A percentile compares a stretch with the other conserved stretches of the same genome.
Evolutionary conservation across 1,140 invertebrate genomes (phyloP).

Genomic region (Tenebrio molitor): DNA sequence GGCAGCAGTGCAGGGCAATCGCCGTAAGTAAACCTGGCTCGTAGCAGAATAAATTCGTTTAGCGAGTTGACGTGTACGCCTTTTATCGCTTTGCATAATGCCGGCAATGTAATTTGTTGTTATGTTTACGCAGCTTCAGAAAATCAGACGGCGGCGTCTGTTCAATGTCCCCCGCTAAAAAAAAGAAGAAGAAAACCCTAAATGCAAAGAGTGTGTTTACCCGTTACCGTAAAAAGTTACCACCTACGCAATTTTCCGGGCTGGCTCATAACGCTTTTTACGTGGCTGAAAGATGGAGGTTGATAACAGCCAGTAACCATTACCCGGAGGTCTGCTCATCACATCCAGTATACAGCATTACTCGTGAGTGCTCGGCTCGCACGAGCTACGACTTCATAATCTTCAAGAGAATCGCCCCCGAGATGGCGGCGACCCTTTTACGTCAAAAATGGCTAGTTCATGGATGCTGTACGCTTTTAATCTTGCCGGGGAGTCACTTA

Average conservation of each 20-base stretch:
- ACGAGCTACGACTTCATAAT: conserved; percentile 51
- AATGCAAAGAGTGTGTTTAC: conserved; percentile 57
- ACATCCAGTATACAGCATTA: conserved; percentile 46
- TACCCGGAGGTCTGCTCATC: conserved; percentile 52
- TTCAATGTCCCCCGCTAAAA: conserved; percentile 18
- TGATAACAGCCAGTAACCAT: conserved; percentile 58
- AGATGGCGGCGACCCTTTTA: conserved; percentile 25
- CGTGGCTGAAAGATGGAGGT: conserved; percentile 56
- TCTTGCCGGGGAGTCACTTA: conserved; percentile 16
- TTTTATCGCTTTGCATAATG: conserved; percentile 27
- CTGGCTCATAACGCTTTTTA: conserved; percentile 56
- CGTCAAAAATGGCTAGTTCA: conserved; percentile 30
- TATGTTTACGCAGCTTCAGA: conserved; percentile 31
- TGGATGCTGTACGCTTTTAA: conserved; percentile 18
- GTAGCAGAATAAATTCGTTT: background rate
- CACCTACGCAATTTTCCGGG: conserved; percentile 59
- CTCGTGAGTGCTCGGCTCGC: conserved; percentile 47
- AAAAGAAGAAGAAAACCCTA: conserved; percentile 29
- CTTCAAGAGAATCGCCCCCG: conserved; percentile 44
- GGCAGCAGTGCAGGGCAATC: too few relatives aligned
- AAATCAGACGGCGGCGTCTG: conserved; percentile 18
- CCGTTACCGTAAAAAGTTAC: conserved; percentile 61
- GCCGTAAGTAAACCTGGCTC: too few relatives aligned
- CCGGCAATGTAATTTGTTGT: conserved; percentile 32
- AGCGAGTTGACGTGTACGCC: conserved; percentile 3